A percentile compares a stretch with the other conserved stretches of the same genome.
Evolutionary conservation across 1,140 invertebrate genomes (phyloP).

Genomic region (Yoshiicerus persimilis): DNA sequence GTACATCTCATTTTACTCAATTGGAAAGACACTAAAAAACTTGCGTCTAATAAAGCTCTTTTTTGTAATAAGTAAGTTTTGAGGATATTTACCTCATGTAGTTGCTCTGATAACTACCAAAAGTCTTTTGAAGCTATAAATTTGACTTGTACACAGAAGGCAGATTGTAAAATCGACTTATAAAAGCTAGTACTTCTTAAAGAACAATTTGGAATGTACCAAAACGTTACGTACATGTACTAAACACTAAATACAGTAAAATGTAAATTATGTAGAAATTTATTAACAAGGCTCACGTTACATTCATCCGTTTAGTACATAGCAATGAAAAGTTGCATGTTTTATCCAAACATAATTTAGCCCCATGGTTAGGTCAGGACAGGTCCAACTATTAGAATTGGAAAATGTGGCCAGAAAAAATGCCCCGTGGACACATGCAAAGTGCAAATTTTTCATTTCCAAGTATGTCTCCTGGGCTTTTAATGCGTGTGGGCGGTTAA

Average conservation of each 20-base stretch:
- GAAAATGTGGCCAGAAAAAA: neutral
- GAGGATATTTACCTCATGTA: neutral
- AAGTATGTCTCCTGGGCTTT: neutral
- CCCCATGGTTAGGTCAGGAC: neutral
- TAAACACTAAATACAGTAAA: too few species aligned
- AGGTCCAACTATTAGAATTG: neutral
- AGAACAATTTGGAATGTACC: too few species aligned
- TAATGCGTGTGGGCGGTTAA: neutral
- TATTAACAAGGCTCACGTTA: too few species aligned
- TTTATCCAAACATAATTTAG: neutral
- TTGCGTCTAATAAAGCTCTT: neutral
- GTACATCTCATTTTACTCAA: neutral
- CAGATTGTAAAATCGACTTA: too few species aligned
- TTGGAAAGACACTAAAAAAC: neutral
- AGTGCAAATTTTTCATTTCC: neutral
- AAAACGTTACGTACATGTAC: too few species aligned
- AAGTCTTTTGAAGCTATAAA: too few species aligned
- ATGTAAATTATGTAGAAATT: too few species aligned
- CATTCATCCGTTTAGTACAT: too few species aligned
- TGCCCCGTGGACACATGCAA: neutral
- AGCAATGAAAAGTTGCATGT: neutral
- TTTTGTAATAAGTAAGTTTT: neutral
- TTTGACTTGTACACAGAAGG: neutral
- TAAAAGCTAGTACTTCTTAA: too few species aligned
- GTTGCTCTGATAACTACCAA: neutral